Base-by-base conservation (phyloP, 2,797 vertebrate species). In the Peromyscus nudipes region DNA sequence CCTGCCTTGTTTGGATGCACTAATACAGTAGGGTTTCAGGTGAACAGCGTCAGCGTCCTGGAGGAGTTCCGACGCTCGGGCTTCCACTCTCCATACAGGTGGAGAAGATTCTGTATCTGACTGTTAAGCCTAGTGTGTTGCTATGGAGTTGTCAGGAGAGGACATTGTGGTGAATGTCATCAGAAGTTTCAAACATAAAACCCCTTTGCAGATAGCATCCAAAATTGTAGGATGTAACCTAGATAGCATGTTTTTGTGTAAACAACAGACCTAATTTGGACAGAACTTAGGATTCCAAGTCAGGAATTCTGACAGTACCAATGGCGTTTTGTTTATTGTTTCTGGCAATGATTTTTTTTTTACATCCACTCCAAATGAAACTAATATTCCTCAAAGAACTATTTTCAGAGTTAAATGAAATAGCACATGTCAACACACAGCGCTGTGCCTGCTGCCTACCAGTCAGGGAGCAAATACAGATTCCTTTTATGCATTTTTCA, bases 261-360 rank as follows among this genome's bases (percentile, higher is more conserved):
- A 85, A 40, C 79, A 31, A 16, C 85, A 4, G 46, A 25, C 19
- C n/a, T 82, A 91, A 64, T 75, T n/a, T 76, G 62, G 17, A 52
- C 12, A 93, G n/a, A 89, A 71, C 0, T 60, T 40, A 71, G 62
- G 40, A 73, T 85, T 82, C 76, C 46, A 69, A 94, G 76, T 92
- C 46, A 87, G 17, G 23, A 43, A 46, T 69, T 80, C 17, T 88
- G 19, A 37, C 49, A 65, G 95, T 86, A 34, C 64, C 55, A 14
- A 62, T 34, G 82, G 27, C 62, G 14, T 67, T 25, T 92, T 93
- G 55, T 27, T 67, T 89, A 91, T 87, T 23, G 8, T 94, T 96
- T 94, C 69, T 87, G n/a, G 95, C 89, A 91, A 34, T 8, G 34
- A 11, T 81, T 96, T 92, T 96, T 96, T 94, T 96, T 57, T 57